Base-by-base conservation (phyloP, 1,140 invertebrate species). In the Neoseiulus cucumeris region DNA sequence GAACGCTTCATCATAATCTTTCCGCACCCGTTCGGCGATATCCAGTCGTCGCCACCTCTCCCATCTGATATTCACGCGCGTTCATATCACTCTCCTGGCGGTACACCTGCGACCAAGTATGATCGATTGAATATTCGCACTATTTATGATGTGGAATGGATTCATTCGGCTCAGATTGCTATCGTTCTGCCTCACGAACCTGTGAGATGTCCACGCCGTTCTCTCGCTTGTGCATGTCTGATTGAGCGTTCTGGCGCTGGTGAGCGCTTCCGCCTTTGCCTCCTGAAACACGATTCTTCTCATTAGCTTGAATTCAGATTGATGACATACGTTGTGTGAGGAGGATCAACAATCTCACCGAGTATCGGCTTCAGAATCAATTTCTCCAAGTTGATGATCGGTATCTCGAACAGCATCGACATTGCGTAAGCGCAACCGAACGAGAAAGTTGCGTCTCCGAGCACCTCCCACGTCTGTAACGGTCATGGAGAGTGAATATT, bases 351-450 rank as follows among this genome's bases (percentile, higher is more conserved):
- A n/a, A n/a, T n/a, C n/a, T n/a, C 17, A 59, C 51, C 51, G 14
- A 59, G 51, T 5, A 59, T 25, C 14, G 51, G 51, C 33, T 9
- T 59, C 1, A 59, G 51, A 33, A 59, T 59, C 6, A 59, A 29
- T 25, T 59, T 59, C 45, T 47, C 51, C 14, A 59, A 9, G 51
- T 59, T 59, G 51, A 59, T 59, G 22, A 59, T 25, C 25, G 51
- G 51, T 25, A 59, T 33, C 33, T 59, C 51, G 51, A 59, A 59
- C 17, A 59, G 25, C 51, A 59, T 59, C 17, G 51, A 59, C 51
- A 59, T 59, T 1, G 51, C 51, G 33, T 59, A 59, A 20, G 51
- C 51, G 9, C 51, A 59, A 9, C 51, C 51, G 51, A 59, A 59
- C 25, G 51, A 59, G 33, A 59, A 59, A 4, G 33, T 25, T 2